Percentiles rank a stretch among this genome's conserved stretches.
phyloP scores from a whole-genome alignment of 2,888 invertebrate species.

The Leptinotarsa juncta region DNA sequence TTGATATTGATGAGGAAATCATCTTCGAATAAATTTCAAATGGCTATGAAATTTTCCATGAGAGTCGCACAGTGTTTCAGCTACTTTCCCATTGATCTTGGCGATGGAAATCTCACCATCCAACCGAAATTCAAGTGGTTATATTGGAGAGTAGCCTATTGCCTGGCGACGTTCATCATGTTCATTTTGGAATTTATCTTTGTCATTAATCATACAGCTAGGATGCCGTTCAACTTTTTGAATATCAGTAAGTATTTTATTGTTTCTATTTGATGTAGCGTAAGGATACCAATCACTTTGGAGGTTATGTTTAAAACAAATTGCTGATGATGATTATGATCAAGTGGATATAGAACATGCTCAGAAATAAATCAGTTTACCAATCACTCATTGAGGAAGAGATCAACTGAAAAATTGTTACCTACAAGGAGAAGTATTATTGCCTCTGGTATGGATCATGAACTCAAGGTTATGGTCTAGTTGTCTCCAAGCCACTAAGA shows the following conservation, averaged over 20 bases:
- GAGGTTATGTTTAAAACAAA: no score
- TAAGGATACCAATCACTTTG: no score
- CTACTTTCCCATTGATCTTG: constrained; percentile 39
- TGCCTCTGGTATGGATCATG: no score
- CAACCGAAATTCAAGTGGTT: constrained; percentile 34
- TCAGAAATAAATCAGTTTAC: no score
- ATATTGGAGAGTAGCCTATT: constrained; percentile 39
- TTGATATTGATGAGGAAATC: neutral
- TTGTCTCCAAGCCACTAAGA: no score
- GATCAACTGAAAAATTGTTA: no score
- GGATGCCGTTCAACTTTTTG: constrained; percentile 18
- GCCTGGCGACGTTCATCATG: constrained; percentile 31
- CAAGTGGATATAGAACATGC: no score
- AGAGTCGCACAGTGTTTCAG: constrained; percentile 42
- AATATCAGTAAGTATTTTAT: constrained; percentile 30
- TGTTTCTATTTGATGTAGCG: no score
- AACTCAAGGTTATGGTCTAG: no score
- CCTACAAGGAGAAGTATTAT: no score
- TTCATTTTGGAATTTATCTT: constrained; percentile 31
- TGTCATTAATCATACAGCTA: constrained; percentile 23
- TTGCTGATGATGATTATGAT: no score
- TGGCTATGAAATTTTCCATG: constrained; percentile 26
- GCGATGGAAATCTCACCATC: neutral
- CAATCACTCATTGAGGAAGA: no score
- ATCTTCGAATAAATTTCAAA: constrained; percentile 3